phyloP scores from a whole-genome alignment of 2,888 invertebrate species.

The Odontomyia ornata region DNA sequence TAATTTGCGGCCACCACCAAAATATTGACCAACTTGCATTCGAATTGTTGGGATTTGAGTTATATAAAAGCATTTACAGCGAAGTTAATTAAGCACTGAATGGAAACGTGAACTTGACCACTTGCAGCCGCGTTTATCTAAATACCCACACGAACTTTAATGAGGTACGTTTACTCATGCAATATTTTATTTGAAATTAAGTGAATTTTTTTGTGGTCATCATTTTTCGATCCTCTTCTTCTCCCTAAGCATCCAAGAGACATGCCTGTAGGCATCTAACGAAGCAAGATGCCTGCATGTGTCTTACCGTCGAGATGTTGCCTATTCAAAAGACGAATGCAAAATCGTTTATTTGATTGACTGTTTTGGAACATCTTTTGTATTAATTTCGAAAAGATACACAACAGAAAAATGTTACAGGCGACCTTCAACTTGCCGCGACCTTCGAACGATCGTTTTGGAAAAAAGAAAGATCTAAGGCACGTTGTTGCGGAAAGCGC shows the following conservation, averaged over 20 bases:
- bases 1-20: background rate
- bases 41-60: background rate
- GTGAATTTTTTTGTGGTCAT: background rate
- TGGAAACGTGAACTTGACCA: slow-evolving; percentile 11
- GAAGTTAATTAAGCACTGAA: background rate
- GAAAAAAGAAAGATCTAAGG: no score
- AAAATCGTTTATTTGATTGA: slow-evolving; percentile 20
- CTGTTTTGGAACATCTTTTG: slow-evolving; percentile 28
- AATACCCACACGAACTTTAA: background rate
- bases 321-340: background rate
- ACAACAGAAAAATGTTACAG: background rate
- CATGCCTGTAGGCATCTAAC: background rate
- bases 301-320: background rate
- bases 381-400: background rate
- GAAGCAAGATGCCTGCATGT: no score
- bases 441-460: background rate
- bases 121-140: background rate
- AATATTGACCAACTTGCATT: background rate
- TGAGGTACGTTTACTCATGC: background rate
- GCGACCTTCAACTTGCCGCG: background rate
- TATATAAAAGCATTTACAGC: background rate
- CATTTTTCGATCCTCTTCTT: background rate
- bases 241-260: background rate
- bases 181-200: slow-evolving; percentile 1
- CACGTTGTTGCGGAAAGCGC: no score